Conservation (phyloP, 1,140 invertebrate genomes). For the Procambarus virginalis region DNA sequence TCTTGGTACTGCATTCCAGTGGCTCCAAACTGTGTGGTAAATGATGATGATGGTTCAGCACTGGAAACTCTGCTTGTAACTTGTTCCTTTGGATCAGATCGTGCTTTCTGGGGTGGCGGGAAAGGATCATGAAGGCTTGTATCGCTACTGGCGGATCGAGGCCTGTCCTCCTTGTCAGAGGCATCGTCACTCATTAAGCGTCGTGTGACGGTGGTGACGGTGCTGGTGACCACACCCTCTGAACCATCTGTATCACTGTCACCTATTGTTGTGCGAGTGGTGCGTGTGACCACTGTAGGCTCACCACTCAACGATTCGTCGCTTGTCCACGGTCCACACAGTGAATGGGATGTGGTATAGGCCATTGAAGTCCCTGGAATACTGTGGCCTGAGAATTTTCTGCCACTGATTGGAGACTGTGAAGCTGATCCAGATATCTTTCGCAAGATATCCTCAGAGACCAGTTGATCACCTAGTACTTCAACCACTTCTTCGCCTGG, state of each 20-base stretch:
- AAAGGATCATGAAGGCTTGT: conserved; percentile 25
- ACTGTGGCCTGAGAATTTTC: conserved; percentile 49
- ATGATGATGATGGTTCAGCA: neutral
- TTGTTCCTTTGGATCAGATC: conserved; percentile 9
- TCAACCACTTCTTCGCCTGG: conserved; percentile 69
- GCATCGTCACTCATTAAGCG: conserved; percentile 46
- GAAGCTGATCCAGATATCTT: conserved; percentile 68
- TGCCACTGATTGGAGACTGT: conserved; percentile 51
- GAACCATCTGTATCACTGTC: conserved; percentile 56
- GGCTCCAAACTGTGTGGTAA: conserved; percentile 18
- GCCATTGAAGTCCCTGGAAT: conserved; percentile 32
- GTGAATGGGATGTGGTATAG: conserved; percentile 36
- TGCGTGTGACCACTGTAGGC: conserved; percentile 57
- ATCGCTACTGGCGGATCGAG: conserved; percentile 48
- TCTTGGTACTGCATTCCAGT: conserved; percentile 44
- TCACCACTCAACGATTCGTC: conserved; percentile 63
- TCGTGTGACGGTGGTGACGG: conserved; percentile 36
- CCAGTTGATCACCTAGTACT: conserved; percentile 65
- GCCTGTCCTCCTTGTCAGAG: conserved; percentile 43
- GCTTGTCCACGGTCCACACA: conserved; percentile 60
- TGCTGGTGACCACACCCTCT: conserved; percentile 35
- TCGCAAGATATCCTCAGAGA: conserved; percentile 66
- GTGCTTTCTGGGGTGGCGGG: conserved; percentile 1
- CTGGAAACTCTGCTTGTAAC: neutral
- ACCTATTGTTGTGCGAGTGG: conserved; percentile 50